Evolutionary conservation across 2,113 vertebrate genomes (phyloP), one percentile per base, ranked within the genome.

Genomic region (Crotophaga sulcirostris): DNA sequence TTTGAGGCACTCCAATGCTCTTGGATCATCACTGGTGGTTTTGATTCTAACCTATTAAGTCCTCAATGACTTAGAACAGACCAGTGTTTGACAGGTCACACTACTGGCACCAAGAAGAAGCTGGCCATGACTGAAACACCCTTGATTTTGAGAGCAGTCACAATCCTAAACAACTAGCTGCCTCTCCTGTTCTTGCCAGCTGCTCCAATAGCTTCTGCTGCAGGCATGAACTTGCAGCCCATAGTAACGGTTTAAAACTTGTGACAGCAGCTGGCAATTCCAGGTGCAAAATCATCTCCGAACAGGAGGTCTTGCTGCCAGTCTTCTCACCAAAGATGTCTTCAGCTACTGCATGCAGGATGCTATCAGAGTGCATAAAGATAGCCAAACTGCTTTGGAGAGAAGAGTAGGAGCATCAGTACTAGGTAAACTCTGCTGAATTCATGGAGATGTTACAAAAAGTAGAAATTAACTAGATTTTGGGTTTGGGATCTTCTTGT

Each of bases 21-120:
- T 68, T 84, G 83, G 56, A 60, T 84, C 4, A 0, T 72, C 67
- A 81, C 13, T 58, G 64, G 24, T 79, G 25, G 31, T 52, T 89
- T 80, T 90, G 73, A 92, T 75, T 94, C 52, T 66, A 89, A 90
- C 11, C 38, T 77, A 87, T 45, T 79, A 89, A 89, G 38, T 36
- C n/a, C 33, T 90, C 49, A 84, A 54, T 72, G 76, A 74, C 60
- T 86, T 11, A 2, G 75, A 96, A 81, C 69, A 84, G n/a, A 42
- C 36, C 52, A 0, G 0, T 58, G 56, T 52, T 81, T 84, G 49
- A 89, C 73, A 87, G 52, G 70, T 68, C 79, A 36, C 33, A 52
- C 33, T 33, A 16, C 47, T 72, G 79, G 72, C 59, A 86, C 31
- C 64, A 67, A 56, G 68, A 86, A 90, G 69, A 67, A 87, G 38